These are phyloP conservation scores for Monarcha castaneiventris DNA, from an alignment of 2,113 vertebrate genomes.

Conservation along the genomic window DNA sequence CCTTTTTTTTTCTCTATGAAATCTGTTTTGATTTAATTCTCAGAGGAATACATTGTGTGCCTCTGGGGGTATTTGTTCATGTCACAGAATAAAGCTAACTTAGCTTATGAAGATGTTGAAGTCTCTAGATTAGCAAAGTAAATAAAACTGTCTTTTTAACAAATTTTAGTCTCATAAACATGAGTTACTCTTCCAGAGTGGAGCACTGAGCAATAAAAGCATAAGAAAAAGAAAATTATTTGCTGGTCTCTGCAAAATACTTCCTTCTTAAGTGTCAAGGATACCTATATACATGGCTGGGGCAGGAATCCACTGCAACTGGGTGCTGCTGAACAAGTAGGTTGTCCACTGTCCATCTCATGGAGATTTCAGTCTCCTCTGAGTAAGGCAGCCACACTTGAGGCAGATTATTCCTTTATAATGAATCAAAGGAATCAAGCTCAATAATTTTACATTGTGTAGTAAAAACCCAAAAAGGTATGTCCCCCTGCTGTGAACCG, in stretches of 20 bases:
- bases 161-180: neutral
- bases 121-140: neutral
- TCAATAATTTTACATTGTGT: neutral
- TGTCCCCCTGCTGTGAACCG: neutral
- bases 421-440: neutral
- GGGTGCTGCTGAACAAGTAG: neutral
- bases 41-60: neutral
- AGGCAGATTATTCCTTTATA: neutral
- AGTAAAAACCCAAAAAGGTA: neutral
- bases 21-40: neutral
- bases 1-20: neutral
- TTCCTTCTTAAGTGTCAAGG: neutral
- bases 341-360: neutral
- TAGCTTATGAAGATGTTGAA: neutral
- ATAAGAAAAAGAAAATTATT: neutral
- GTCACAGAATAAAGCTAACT: neutral
- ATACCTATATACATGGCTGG: neutral
- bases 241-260: neutral
- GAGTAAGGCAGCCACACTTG: neutral
- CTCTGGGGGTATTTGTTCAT: neutral
- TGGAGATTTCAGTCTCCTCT: neutral
- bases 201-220: neutral
- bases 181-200: neutral
- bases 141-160: neutral
- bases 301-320: neutral